Evolutionary conservation across 2,113 vertebrate genomes (phyloP), one percentile per base, ranked within the genome.

Genomic region (Python bivittatus): DNA sequence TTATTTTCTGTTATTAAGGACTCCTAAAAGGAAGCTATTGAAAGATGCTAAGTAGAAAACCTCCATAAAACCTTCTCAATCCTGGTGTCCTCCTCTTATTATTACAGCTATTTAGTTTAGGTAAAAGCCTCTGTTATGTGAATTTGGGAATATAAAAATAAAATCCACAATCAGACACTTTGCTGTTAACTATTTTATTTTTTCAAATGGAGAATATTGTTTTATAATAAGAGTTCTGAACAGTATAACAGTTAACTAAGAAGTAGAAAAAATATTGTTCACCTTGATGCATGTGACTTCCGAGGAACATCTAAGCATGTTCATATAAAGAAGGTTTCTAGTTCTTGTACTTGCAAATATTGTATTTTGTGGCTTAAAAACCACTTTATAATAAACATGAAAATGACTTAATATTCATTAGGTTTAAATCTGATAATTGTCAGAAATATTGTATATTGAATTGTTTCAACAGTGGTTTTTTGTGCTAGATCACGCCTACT

Each of bases 1-100:
- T 57, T 88, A 8, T 84, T 58, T 0, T 79, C 38, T 57, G 93
- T 94, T 94, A 88, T 88, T 93, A 88, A 94, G 83, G 87, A 68
- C 92, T 91, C 15, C 7, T 94, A 52, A 29, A 25, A 29, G 58
- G 29, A 10, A 23, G 23, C 38, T 90, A 33, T 72, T 84, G 23
- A 94, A 88, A 93, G 60, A 90, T 4, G 89, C 25, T 2, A 93
- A 89, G 54, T 5, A 13, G 54, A 92, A 6, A 25, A 54, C 1
- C 9, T 88, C 91, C 7, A 93, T 92, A 94, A 88, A 0, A n/a
- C 52, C 89, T 10, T 61, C 25, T 90, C 42, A 25, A 20, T 68
- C 22, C 17, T 61, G n/a, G 44, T 86, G 20, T 29, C 33, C 25
- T 89, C 10, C 87, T 1, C 20, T 92, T 60, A 86, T 93, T 93